phyloP scores from a whole-genome alignment of 2,113 vertebrate genomes.

The Apeltes quadracus region DNA sequence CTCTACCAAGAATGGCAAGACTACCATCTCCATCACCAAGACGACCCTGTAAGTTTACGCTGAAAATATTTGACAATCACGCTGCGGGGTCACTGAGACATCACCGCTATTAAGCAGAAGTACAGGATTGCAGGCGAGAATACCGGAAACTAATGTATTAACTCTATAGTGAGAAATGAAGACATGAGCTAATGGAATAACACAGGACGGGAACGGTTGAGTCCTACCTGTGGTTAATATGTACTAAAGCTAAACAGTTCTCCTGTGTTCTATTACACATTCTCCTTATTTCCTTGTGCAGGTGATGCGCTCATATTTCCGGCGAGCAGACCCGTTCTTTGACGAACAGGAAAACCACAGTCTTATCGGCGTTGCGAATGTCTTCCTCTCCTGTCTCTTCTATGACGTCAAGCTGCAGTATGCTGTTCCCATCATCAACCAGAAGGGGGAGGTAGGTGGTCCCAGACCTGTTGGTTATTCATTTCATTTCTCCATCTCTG shows the following conservation, averaged over 20 bases:
- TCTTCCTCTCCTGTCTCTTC: conserved; percentile 95
- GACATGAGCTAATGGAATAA: not conserved
- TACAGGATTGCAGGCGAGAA: not conserved
- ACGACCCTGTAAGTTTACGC: conserved; percentile 83
- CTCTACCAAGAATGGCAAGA: conserved; percentile 98
- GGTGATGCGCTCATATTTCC: conserved; percentile 91
- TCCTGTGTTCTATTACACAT: not conserved
- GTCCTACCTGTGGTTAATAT: not conserved
- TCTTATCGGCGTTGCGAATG: conserved; percentile 95
- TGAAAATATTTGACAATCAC: not conserved
- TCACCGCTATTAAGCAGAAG: not conserved
- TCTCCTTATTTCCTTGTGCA: conserved; percentile 51
- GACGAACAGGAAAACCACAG: conserved; percentile 97
- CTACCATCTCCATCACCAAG: conserved; percentile 87
- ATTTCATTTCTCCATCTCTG: not conserved
- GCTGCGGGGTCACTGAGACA: not conserved
- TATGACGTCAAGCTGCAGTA: conserved; percentile 95
- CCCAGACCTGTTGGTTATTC: not conserved
- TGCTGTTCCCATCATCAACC: conserved; percentile 95
- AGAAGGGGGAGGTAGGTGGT: conserved; percentile 92
- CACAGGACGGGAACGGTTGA: not conserved
- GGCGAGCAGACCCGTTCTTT: conserved; percentile 93
- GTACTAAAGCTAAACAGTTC: not conserved
- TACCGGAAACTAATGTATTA: not conserved
- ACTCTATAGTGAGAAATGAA: not conserved